Evolutionary conservation across 2,797 vertebrate genomes (phyloP).

Genomic region (Amblyopsis hoosieri): DNA sequence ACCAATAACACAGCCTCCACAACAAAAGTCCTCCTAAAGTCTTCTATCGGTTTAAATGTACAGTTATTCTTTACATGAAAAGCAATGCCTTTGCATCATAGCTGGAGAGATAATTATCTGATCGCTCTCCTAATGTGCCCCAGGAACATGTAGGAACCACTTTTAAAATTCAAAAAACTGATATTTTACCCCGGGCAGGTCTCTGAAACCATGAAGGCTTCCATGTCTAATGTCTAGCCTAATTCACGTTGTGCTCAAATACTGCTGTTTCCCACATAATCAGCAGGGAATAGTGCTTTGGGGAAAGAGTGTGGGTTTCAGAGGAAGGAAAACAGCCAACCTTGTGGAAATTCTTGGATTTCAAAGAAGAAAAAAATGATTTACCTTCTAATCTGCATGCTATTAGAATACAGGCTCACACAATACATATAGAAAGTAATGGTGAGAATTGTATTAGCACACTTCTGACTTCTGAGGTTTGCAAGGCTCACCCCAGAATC

Average conservation of each 20-base stretch:
- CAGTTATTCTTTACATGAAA: constrained; percentile 15
- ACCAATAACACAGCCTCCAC: not conserved
- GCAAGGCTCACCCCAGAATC: constrained; percentile 36
- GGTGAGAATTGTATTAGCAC: constrained; percentile 58
- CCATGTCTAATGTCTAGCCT: constrained; percentile 52
- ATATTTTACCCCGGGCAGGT: constrained; percentile 39
- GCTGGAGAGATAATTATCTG: constrained; percentile 49
- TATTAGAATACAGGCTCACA: constrained; percentile 43
- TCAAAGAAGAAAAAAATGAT: constrained; percentile 28
- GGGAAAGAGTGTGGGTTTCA: constrained; percentile 71
- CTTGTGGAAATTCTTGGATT: not conserved
- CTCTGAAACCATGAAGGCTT: constrained; percentile 42
- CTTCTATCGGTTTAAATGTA: not conserved
- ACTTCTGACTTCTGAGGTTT: constrained; percentile 52
- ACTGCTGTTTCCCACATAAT: constrained; percentile 49
- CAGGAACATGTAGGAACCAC: constrained; percentile 45
- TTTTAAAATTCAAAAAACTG: constrained; percentile 54
- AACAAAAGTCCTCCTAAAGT: not conserved
- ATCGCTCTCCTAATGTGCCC: constrained; percentile 32
- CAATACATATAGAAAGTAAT: constrained; percentile 28
- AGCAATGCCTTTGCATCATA: constrained; percentile 24
- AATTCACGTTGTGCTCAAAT: constrained; percentile 47
- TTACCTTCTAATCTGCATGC: constrained; percentile 20
- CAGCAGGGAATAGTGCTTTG: constrained; percentile 39
- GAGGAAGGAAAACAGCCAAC: constrained; percentile 43